Evolutionary conservation across 2,797 vertebrate genomes (phyloP).

Genomic region (Polyboroides typus): DNA sequence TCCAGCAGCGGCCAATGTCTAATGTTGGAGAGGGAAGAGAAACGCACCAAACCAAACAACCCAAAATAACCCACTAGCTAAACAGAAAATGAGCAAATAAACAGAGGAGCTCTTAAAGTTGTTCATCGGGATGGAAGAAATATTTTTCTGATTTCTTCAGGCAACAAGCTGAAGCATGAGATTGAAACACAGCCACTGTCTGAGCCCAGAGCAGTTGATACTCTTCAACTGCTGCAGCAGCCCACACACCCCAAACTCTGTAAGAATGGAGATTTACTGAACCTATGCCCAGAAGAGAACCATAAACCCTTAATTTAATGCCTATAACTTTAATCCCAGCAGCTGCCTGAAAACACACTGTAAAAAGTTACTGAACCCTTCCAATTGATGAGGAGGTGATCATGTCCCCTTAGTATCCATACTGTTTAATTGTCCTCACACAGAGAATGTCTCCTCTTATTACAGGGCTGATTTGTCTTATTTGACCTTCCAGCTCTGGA

Average conservation of each 20-base stretch:
- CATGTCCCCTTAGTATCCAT: not conserved
- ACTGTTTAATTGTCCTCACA: not conserved
- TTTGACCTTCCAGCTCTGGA: not conserved
- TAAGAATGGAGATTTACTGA: not conserved
- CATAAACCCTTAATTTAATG: not conserved
- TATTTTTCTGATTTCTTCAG: not conserved
- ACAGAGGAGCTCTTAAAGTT: not conserved
- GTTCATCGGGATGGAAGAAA: not conserved
- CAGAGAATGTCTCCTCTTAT: not conserved
- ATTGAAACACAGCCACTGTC: not conserved
- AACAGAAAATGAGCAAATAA: slow-evolving; percentile 7
- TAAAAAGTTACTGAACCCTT: not conserved
- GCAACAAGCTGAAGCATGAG: not conserved
- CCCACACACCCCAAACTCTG: not conserved
- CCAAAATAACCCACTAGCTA: not conserved
- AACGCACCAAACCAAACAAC: not conserved
- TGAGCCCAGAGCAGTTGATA: not conserved
- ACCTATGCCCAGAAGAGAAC: not conserved
- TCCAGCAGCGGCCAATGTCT: not conserved
- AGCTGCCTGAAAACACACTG: not conserved
- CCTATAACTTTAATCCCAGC: not conserved
- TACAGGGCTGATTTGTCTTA: not conserved
- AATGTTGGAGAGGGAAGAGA: not conserved
- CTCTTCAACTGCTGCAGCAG: not conserved
- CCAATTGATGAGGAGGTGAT: not conserved